Percentiles rank a stretch among this genome's conserved stretches.
Conservation (phyloP, 2,888 invertebrate species). For the Pseudococcus longispinus region DNA sequence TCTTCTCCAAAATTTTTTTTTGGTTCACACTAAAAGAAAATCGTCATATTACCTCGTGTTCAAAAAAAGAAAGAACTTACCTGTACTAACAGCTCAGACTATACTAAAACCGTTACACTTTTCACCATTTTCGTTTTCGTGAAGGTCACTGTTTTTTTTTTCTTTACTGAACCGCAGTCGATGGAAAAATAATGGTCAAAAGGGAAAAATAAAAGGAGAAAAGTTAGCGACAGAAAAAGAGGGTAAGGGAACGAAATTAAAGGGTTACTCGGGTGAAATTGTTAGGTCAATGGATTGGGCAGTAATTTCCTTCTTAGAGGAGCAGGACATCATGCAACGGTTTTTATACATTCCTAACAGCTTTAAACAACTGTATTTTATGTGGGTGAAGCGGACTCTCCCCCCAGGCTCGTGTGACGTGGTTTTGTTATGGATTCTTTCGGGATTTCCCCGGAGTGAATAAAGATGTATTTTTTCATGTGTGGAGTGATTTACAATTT, state of each 20-base stretch:
- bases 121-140: conserved; percentile 10
- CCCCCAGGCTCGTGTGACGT: not conserved
- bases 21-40: too few species aligned
- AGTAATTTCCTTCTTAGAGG: conserved; percentile 49
- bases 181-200: conserved; percentile 40
- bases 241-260: conserved; percentile 43
- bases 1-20: too few species aligned
- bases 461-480: not conserved
- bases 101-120: not conserved
- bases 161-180: not conserved
- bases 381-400: not conserved
- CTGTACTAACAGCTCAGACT: too few species aligned
- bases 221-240: conserved; percentile 42
- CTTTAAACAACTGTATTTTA: conserved; percentile 43
- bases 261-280: conserved; percentile 49
- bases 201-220: not conserved
- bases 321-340: conserved; percentile 46
- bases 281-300: conserved; percentile 51
- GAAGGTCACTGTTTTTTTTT: conserved; percentile 37
- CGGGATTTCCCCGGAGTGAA: not conserved
- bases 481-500: not conserved
- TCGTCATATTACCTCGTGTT: too few species aligned
- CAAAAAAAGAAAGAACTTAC: too few species aligned
- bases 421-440: not conserved
- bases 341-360: conserved; percentile 43